Base-by-base conservation (phyloP, 1,140 invertebrate genomes). In the Hypothenemus hampei region DNA sequence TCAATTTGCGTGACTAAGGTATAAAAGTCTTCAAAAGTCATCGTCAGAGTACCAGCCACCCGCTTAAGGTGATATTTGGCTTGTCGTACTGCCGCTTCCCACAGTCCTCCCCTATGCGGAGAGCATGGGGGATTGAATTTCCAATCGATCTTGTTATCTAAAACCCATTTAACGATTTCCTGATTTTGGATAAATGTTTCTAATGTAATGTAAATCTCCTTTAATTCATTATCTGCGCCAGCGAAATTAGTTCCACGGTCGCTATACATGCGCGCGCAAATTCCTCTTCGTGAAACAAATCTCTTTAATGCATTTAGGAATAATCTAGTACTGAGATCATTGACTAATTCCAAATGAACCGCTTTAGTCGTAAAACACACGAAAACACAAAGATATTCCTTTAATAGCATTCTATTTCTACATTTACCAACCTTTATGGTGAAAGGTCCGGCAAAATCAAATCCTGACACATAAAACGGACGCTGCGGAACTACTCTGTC, bases 391-490 rank as follows among this genome's bases (percentile, higher is more conserved):
- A 65, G 22, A 56, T 66, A 68, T 8, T 43, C 55, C 44, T 65
- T 66, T 16, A 19, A 37, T 7, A 58, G 29, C n/a, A 55, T 16
- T 15, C 16, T 20, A n/a, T 36, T 56, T 20, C 52, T 62, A 16
- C 18, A 10, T n/a, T 53, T 46, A 20, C 59, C 51, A 15, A 57
- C 48, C 21, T 54, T 64, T 15, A 62, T 45, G 3, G 33, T 16
- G 47, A 68, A 60, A 1, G 72, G 73, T 3, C 73, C 74, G 3
- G 69, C 69, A 47, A 67, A 75, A 50, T 76, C 73, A 0, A 74
- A 24, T 1, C 73, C 75, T 44, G 29, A n/a, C n/a, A 20, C 63
- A 49, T 11, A 43, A 20, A 75, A 76, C 10, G 68, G 58, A 7
- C 53, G 44, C 4, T 63, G 35, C 3, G 62, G 61, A 19, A 16